Base-by-base conservation (phyloP, 2,888 invertebrate species). In the Lepidocyrtinus sp. region DNA sequence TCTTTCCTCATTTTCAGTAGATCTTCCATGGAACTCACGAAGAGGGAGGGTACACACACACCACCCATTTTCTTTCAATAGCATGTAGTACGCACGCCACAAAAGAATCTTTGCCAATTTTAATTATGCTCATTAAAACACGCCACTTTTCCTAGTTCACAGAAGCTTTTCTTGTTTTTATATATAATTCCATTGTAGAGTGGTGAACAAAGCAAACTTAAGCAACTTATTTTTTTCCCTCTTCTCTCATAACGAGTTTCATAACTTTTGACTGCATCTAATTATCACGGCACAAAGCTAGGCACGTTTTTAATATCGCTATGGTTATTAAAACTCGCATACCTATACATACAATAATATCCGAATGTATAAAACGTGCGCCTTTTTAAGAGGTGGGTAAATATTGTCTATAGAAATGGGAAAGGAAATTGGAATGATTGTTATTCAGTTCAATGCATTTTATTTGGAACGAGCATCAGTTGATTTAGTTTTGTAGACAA, bases 101-200 rank as follows among this genome's bases (percentile, higher is more conserved):
- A 50, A 59, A 70, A 70, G 70, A 50, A 64, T 59, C 27, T 75
- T 65, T 70, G 64, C 76, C 79, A 75, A 67, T 81, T 83, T 83
- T 83, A 83, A 83, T 83, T 83, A 82, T 82, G 75, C 79, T 81
- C 83, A 83, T 83, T 82, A 83, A 83, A 83, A 83, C 71, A 71
- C 75, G 72, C 55, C 75, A 79, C 69, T 82, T 76, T 61, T 67
- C 63, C 46, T 64, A 15, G 5, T 50, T 50, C 17, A n/a, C 36
- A 36, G 36, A 36, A 36, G 36, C 12, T 36, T 36, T 36, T 36
- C 12, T 36, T 12, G 5, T 12, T 50, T 50, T 50, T n/a, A n/a
- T n/a, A n/a, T n/a, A n/a, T n/a, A n/a, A n/a, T n/a, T n/a, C n/a
- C n/a, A n/a, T n/a, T n/a, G n/a, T n/a, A n/a, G n/a, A n/a, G n/a